Conservation (phyloP, 2,888 invertebrate genomes). For the Mechanitis mazaeus region DNA sequence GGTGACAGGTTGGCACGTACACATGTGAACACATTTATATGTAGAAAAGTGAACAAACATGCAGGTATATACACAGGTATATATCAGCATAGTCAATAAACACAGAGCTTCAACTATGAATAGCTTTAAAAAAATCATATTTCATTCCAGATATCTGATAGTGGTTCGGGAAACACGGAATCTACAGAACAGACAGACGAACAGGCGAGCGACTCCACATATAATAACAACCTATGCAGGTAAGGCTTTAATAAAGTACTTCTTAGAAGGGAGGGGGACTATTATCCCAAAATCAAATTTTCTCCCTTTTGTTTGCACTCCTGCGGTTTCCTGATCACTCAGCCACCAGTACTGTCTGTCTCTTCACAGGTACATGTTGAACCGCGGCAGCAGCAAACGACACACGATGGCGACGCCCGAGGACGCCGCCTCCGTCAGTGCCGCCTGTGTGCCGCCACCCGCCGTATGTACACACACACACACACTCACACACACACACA, state of each 20-base stretch:
- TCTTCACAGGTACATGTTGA: slow-evolving; percentile 82
- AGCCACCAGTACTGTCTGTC: too few species aligned
- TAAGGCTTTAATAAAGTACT: slow-evolving; percentile 25
- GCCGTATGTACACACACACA: slow-evolving; percentile 40
- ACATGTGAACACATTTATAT: neutral
- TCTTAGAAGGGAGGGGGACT: too few species aligned
- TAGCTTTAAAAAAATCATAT: too few species aligned
- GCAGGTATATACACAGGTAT: neutral
- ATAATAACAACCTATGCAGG: slow-evolving; percentile 64
- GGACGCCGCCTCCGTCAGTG: slow-evolving; percentile 68
- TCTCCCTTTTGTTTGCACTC: too few species aligned
- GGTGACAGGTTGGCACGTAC: too few species aligned
- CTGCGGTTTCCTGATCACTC: too few species aligned
- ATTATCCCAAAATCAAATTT: too few species aligned
- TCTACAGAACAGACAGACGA: slow-evolving; percentile 51
- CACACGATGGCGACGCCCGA: slow-evolving; percentile 88
- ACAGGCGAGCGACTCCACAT: slow-evolving; percentile 51
- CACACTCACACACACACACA: too few species aligned
- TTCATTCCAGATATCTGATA: slow-evolving; percentile 52
- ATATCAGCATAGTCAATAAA: neutral
- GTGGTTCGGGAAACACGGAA: slow-evolving; percentile 45
- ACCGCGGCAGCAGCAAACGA: slow-evolving; percentile 83
- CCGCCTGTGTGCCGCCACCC: slow-evolving; percentile 55
- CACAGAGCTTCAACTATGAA: too few species aligned
- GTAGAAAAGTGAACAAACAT: neutral